Evolutionary conservation across 2,797 vertebrate genomes (phyloP).

Genomic region (Okamejei kenojei): DNA sequence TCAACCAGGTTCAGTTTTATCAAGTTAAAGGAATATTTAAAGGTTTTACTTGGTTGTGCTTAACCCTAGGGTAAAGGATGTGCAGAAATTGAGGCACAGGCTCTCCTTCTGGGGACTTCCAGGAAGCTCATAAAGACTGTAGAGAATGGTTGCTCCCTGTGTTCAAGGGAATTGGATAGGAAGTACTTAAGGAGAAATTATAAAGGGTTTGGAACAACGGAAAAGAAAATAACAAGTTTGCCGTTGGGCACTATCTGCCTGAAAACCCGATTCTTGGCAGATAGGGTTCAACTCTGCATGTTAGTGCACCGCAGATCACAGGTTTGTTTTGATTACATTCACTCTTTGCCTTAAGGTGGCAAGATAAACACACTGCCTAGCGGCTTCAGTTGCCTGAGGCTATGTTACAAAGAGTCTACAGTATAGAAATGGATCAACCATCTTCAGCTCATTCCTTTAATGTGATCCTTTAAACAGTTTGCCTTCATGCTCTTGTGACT

Average conservation of each 20-base stretch:
- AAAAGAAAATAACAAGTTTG: neutral
- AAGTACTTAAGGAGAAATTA: neutral
- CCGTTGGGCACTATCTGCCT: neutral
- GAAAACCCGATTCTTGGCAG: too few relatives aligned
- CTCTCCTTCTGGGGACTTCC: neutral
- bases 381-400: neutral
- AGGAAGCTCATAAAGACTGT: neutral
- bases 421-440: neutral
- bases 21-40: neutral
- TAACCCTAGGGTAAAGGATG: neutral
- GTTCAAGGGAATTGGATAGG: neutral
- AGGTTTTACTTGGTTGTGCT: neutral
- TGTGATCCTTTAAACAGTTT: neutral
- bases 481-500: neutral
- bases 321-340: too few relatives aligned
- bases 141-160: neutral
- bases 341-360: too few relatives aligned
- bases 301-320: too few relatives aligned
- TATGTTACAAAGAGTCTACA: neutral
- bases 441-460: neutral
- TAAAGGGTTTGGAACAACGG: neutral
- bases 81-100: neutral
- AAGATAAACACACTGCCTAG: neutral
- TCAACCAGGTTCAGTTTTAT: neutral
- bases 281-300: too few relatives aligned